phyloP scores from a whole-genome alignment of 2,888 invertebrate genomes.

The Allophyes oxyacanthae region DNA sequence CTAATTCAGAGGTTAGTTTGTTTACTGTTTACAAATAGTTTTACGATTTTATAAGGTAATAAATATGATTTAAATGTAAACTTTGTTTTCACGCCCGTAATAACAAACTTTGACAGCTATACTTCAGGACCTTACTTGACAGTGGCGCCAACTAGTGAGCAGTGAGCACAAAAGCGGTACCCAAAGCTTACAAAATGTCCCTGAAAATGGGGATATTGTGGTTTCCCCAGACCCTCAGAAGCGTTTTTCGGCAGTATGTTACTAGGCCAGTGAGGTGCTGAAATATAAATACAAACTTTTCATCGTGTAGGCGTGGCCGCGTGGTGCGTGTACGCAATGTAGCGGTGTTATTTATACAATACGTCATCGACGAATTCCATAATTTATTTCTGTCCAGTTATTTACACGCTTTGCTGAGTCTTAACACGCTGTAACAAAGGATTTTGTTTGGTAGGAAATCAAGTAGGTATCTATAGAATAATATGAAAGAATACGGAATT shows the following conservation, averaged over 20 bases:
- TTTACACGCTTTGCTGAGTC: slow-evolving; percentile 18
- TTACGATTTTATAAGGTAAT: too few relatives aligned
- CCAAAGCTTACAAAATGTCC: too few relatives aligned
- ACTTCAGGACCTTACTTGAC: too few relatives aligned
- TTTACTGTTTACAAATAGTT: too few relatives aligned
- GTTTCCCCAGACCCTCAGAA: too few relatives aligned
- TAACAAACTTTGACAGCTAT: too few relatives aligned
- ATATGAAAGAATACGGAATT: background rate
- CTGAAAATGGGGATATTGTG: too few relatives aligned
- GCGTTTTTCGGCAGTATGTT: slow-evolving; percentile 11
- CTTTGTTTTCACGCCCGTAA: too few relatives aligned
- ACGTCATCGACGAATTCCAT: slow-evolving; percentile 56
- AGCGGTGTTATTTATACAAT: slow-evolving; percentile 23
- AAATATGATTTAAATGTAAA: too few relatives aligned
- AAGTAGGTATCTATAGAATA: slow-evolving; percentile 19
- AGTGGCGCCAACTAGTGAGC: too few relatives aligned
- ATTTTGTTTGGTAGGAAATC: slow-evolving; percentile 9
- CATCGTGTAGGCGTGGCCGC: slow-evolving; percentile 37
- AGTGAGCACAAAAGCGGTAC: too few relatives aligned
- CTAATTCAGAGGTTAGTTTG: too few relatives aligned
- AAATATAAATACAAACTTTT: slow-evolving; percentile 32
- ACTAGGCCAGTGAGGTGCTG: slow-evolving; percentile 11
- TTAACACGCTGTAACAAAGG: slow-evolving; percentile 24
- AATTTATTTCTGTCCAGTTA: slow-evolving; percentile 54
- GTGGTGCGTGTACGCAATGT: slow-evolving; percentile 37